Conservation (phyloP, 2,113 vertebrate species). For the Plecotus auritus region DNA sequence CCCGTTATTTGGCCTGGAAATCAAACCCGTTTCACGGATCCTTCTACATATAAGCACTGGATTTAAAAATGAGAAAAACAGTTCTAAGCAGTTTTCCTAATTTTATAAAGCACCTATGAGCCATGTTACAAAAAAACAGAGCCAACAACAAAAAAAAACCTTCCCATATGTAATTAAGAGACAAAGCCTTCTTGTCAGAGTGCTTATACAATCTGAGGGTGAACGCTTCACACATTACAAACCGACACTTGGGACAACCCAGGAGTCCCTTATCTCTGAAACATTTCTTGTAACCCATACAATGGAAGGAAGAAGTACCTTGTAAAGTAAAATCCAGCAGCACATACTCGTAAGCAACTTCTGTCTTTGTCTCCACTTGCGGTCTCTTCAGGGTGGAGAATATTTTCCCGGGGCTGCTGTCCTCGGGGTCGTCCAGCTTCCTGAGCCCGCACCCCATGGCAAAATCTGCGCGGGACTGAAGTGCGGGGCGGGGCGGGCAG, state of each 20-base stretch:
- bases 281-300: slow-evolving; percentile 23
- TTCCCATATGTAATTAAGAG: slow-evolving; percentile 63
- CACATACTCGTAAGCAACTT: slow-evolving; percentile 92
- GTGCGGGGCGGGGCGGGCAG: slow-evolving; percentile 60
- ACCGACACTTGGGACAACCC: background rate
- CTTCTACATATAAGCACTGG: background rate
- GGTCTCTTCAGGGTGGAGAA: slow-evolving; percentile 97
- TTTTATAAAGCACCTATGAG: slow-evolving; percentile 43
- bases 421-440: slow-evolving; percentile 96
- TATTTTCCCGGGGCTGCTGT: slow-evolving; percentile 97
- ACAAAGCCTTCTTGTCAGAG: slow-evolving; percentile 62
- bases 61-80: slow-evolving; percentile 59
- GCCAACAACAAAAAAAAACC: slow-evolving; percentile 6
- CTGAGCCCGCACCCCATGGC: slow-evolving; percentile 97
- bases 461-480: slow-evolving; percentile 77
- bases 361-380: slow-evolving; percentile 94
- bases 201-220: slow-evolving; percentile 50
- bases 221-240: slow-evolving; percentile 26
- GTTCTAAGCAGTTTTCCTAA: slow-evolving; percentile 51
- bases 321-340: slow-evolving; percentile 96
- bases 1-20: background rate
- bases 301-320: slow-evolving; percentile 81
- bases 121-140: background rate
- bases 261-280: slow-evolving; percentile 17
- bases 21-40: background rate